Evolutionary conservation across 1,140 invertebrate species (phyloP).

Genomic region (Gonatopus flavifemur): DNA sequence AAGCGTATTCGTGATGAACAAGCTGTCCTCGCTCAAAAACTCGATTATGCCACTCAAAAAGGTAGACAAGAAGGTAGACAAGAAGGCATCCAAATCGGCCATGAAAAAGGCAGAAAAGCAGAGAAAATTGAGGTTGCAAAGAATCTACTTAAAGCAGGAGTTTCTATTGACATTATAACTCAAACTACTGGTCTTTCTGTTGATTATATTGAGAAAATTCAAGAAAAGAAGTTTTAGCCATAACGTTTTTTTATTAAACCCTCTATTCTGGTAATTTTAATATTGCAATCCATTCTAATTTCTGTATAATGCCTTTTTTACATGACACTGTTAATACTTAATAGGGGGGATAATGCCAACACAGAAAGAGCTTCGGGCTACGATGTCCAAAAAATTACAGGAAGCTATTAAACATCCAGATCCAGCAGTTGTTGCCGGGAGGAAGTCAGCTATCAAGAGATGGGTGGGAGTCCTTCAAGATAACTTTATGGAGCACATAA

Average conservation of each 20-base stretch:
- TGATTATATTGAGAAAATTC: slow-evolving; percentile 9
- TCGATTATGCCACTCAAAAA: slow-evolving; percentile 21
- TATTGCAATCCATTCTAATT: no score
- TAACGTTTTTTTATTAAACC: no score
- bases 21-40: slow-evolving; percentile 24
- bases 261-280: no score
- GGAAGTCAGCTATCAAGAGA: slow-evolving; percentile 9
- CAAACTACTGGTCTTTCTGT: slow-evolving; percentile 17
- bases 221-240: no score
- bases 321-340: no score
- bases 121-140: slow-evolving; percentile 20
- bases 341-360: no score
- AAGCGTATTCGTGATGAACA: slow-evolving; percentile 21
- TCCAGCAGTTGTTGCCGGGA: slow-evolving; percentile 1
- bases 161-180: slow-evolving; percentile 26
- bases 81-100: slow-evolving; percentile 20
- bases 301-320: no score
- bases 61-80: slow-evolving; percentile 7
- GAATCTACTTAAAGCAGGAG: slow-evolving; percentile 16
- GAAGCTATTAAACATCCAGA: no score
- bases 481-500: slow-evolving; percentile 6
- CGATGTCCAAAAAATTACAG: no score
- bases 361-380: no score
- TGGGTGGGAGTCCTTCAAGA: no score
- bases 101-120: slow-evolving; percentile 20